These are phyloP conservation scores for Rallus limicola DNA, from an alignment of 2,113 vertebrate species.

Conservation along the genomic window DNA sequence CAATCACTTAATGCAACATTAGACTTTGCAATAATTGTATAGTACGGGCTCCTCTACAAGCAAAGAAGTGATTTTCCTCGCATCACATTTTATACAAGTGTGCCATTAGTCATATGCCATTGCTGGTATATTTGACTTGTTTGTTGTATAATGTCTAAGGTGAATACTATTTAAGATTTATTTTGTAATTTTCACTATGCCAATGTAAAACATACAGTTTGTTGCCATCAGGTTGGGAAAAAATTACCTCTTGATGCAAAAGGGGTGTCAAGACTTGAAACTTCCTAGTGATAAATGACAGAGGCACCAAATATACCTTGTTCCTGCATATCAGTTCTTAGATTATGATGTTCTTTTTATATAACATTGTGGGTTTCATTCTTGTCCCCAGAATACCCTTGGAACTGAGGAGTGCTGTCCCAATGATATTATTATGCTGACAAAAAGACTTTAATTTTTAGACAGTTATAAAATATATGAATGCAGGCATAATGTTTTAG, in stretches of 20 bases:
- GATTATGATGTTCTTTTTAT: slow-evolving; percentile 50
- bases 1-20: slow-evolving; percentile 11
- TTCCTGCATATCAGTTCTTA: slow-evolving; percentile 45
- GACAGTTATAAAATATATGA: slow-evolving; percentile 38
- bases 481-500: slow-evolving; percentile 37
- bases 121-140: slow-evolving; percentile 57
- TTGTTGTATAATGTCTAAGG: slow-evolving; percentile 61
- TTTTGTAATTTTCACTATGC: slow-evolving; percentile 67
- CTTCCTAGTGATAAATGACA: slow-evolving; percentile 62
- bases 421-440: slow-evolving; percentile 25
- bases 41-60: slow-evolving; percentile 35
- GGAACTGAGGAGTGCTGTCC: slow-evolving; percentile 43
- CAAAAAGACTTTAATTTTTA: slow-evolving; percentile 47
- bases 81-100: slow-evolving; percentile 32
- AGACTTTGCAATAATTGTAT: slow-evolving; percentile 48
- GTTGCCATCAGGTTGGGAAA: slow-evolving; percentile 57
- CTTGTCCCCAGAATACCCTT: slow-evolving; percentile 55
- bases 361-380: slow-evolving; percentile 59
- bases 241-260: slow-evolving; percentile 66
- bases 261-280: slow-evolving; percentile 63
- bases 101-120: slow-evolving; percentile 44
- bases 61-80: slow-evolving; percentile 36
- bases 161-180: slow-evolving; percentile 69
- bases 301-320: neutral
- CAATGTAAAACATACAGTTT: slow-evolving; percentile 53